phyloP scores from a whole-genome alignment of 2,888 invertebrate species.

The Machimus rusticus region DNA sequence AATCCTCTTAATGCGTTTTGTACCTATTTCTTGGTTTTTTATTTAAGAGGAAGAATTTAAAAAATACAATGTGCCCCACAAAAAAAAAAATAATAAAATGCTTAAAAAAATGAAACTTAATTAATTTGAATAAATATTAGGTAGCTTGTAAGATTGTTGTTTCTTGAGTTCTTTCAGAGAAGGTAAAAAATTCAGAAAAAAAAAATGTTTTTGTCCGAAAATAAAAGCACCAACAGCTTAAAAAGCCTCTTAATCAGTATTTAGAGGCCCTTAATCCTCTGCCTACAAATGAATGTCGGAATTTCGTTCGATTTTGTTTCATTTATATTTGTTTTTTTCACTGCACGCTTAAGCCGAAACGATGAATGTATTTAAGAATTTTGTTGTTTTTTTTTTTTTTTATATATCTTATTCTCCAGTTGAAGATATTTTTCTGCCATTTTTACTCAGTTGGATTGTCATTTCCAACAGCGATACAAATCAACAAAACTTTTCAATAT shows the following conservation, averaged over 20 bases:
- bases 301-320: neutral
- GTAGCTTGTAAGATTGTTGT: neutral
- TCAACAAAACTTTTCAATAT: neutral
- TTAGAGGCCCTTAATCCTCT: neutral
- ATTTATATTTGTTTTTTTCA: neutral
- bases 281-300: neutral
- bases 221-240: neutral
- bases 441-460: neutral
- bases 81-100: neutral
- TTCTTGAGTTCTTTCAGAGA: neutral
- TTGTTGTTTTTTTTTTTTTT: neutral
- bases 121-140: neutral
- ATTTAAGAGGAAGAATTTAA: neutral
- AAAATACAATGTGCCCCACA: neutral
- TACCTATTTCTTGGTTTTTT: too few relatives aligned
- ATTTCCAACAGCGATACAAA: neutral
- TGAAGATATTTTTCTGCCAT: neutral
- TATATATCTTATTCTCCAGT: neutral
- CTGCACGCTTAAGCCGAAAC: neutral
- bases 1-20: neutral
- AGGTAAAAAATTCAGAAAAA: neutral
- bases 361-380: neutral
- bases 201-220: neutral
- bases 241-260: neutral
- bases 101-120: neutral